Percentiles rank a stretch among this genome's conserved stretches.
Conservation (phyloP, 2,797 vertebrate genomes). For the Dipus sagitta region DNA sequence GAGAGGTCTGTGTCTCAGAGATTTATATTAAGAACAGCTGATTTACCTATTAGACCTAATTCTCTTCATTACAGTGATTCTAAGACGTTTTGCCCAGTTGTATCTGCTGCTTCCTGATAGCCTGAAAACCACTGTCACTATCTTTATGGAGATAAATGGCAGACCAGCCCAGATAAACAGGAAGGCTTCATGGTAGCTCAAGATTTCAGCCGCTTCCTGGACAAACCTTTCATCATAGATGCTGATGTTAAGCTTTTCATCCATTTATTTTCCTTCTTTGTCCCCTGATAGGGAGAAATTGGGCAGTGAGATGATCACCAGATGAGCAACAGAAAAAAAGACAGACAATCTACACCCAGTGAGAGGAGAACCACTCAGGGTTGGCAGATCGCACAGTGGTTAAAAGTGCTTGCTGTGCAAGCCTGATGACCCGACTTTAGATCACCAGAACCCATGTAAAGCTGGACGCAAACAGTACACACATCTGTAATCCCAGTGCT, state of each 20-base stretch:
- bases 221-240: background rate
- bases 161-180: conserved; percentile 34
- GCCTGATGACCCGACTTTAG: too few species aligned
- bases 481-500: too few species aligned
- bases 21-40: background rate
- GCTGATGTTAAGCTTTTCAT: background rate
- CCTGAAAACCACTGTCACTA: background rate
- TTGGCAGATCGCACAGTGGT: too few species aligned
- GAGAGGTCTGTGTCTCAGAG: background rate
- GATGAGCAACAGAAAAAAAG: background rate
- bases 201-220: background rate
- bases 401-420: too few species aligned
- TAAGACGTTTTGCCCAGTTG: conserved; percentile 19
- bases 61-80: conserved; percentile 9
- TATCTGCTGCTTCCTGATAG: conserved; percentile 30
- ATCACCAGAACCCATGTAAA: too few species aligned
- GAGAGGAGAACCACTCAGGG: background rate
- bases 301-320: background rate
- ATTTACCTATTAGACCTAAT: conserved; percentile 16
- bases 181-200: conserved; percentile 23
- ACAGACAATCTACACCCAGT: background rate
- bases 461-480: too few species aligned
- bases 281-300: background rate
- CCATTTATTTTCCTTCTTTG: conserved; percentile 2
- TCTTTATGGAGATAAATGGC: conserved; percentile 44